phyloP scores from a whole-genome alignment of 2,888 invertebrate genomes.

The Cephus nigrinus region DNA sequence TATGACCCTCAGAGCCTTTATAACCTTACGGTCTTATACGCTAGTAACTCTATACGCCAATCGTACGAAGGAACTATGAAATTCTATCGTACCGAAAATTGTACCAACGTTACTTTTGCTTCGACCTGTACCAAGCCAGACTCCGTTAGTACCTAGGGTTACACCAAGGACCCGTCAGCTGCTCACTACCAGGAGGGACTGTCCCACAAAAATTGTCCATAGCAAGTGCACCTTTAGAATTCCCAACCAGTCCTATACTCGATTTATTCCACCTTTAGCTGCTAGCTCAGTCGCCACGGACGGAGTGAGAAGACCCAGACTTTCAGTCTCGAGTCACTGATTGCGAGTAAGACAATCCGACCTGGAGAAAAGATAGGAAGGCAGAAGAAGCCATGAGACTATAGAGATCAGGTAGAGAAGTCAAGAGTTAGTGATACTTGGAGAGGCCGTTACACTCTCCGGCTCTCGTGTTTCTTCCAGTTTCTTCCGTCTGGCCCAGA shows the following conservation, averaged over 20 bases:
- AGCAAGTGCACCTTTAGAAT: neutral
- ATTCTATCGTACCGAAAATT: neutral
- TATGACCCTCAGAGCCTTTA: neutral
- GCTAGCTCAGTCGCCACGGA: neutral
- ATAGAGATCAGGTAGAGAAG: conserved; percentile 4
- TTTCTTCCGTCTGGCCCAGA: conserved; percentile 61
- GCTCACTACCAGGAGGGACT: conserved; percentile 14
- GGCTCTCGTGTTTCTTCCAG: conserved; percentile 51
- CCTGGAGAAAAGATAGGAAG: conserved; percentile 15
- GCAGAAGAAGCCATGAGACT: conserved; percentile 24
- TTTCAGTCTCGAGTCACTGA: conserved; percentile 3
- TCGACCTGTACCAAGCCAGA: conserved; percentile 34
- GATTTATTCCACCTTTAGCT: neutral
- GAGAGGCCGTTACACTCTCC: conserved; percentile 46
- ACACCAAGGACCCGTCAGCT: conserved; percentile 34
- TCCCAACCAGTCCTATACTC: neutral
- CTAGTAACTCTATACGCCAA: neutral
- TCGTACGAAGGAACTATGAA: neutral
- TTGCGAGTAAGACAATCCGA: neutral
- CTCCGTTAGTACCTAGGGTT: conserved; percentile 27
- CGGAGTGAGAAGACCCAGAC: conserved; percentile 22
- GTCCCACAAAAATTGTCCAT: neutral
- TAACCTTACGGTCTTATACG: neutral
- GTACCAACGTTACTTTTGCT: conserved; percentile 21
- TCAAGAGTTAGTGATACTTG: neutral